Conservation (phyloP, 2,113 vertebrate genomes). For the Carassius gibelio region DNA sequence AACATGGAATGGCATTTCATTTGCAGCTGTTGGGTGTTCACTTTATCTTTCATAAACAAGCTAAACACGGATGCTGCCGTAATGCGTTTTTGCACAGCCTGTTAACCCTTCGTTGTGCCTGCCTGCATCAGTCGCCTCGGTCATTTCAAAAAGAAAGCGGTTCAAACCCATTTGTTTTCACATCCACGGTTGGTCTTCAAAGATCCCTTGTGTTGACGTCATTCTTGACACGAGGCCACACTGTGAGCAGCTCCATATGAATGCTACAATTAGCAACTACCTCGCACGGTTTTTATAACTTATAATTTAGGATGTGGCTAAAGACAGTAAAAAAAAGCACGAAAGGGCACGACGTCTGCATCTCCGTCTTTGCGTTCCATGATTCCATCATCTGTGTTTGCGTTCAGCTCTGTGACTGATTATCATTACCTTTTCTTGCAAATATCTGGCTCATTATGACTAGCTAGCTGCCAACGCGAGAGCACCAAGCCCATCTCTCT, state of each 20-base stretch:
- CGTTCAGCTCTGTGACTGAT: constrained; percentile 74
- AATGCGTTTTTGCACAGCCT: constrained; percentile 54
- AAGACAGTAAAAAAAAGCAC: constrained; percentile 74
- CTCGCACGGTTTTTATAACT: constrained; percentile 67
- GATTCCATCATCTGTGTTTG: constrained; percentile 74
- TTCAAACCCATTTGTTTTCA: constrained; percentile 9
- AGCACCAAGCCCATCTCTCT: constrained; percentile 71
- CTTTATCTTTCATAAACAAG: constrained; percentile 63
- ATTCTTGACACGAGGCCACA: constrained; percentile 14
- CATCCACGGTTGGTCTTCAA: background rate
- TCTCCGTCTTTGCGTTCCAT: constrained; percentile 72
- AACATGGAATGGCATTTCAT: constrained; percentile 53
- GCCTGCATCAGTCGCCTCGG: constrained; percentile 35
- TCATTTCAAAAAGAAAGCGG: background rate
- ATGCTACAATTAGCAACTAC: constrained; percentile 52
- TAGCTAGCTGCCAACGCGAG: constrained; percentile 77
- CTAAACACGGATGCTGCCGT: constrained; percentile 48
- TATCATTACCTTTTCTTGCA: constrained; percentile 81
- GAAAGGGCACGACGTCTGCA: constrained; percentile 48
- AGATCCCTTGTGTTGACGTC: background rate
- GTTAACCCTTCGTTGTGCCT: constrained; percentile 57
- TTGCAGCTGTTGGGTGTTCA: constrained; percentile 56
- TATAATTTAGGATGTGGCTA: constrained; percentile 71
- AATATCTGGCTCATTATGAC: constrained; percentile 81
- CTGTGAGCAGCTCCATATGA: constrained; percentile 32